Base-by-base conservation (phyloP, 2,113 vertebrate species). In the Aleadryas rufinucha region DNA sequence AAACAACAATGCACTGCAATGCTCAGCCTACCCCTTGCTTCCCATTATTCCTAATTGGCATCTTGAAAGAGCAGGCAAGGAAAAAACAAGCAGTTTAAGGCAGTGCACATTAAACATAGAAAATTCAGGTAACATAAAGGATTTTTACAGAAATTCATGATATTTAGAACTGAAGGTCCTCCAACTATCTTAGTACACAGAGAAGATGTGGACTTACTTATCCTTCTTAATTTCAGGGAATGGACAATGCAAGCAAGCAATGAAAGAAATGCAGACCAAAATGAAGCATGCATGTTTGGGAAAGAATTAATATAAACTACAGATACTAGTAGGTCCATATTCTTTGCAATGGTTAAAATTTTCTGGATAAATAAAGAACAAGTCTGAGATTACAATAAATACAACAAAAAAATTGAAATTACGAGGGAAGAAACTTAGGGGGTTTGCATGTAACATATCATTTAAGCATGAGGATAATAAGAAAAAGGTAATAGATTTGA, bases 21-120 rank as follows among this genome's bases (percentile, higher is more conserved):
- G 97, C 97, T 98, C 90, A 97, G 98, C 98, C 98, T 98, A 98
- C 98, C 98, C 98, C 98, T 98, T 98, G 97, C 96, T 98, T 98
- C 97, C 98, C 98, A 98, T 98, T 98, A 98, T 97, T 98, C 98
- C 97, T 98, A 98, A 98, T 97, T 97, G 98, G 97, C 94, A 98
- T 98, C 98, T 98, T 98, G 97, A 98, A 98, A 98, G 97, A 98
- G 98, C 96, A 97, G 97, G 98, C 98, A 98, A 96, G 96, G 96
- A 97, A 97, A 98, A 98, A 98, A 98, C 95, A 98, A 97, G 97
- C 93, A 57, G 90, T 98, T 98, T 98, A 98, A 97, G 87, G 97
- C 95, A 98, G 97, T 96, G 95, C 96, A 98, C 97, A 96, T 97
- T 97, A 93, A 98, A 98, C 98, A 98, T 68, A 97, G 96, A 97